A percentile compares a stretch with the other conserved stretches of the same genome.
phyloP scores from a whole-genome alignment of 2,113 vertebrate species.

The Gadus macrocephalus region DNA sequence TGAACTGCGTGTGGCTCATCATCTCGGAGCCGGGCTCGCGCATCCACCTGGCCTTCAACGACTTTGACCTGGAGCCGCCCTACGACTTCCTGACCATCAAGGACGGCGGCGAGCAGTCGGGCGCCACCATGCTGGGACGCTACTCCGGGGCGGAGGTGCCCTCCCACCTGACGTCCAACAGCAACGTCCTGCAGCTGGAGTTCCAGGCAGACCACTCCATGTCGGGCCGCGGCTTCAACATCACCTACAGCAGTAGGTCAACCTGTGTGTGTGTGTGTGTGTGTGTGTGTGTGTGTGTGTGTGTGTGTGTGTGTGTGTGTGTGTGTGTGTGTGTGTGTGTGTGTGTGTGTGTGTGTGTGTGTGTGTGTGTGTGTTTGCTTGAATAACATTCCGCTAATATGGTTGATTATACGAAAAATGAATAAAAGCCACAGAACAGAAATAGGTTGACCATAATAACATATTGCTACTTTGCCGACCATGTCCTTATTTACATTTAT shows the following conservation, averaged over 20 bases:
- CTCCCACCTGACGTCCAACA: constrained; percentile 90
- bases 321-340: too few species aligned
- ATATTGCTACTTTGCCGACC: too few species aligned
- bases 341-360: too few species aligned
- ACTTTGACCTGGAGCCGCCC: constrained; percentile 95
- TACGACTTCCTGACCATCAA: constrained; percentile 97
- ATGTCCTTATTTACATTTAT: too few species aligned
- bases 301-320: too few species aligned
- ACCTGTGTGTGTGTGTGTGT: too few species aligned
- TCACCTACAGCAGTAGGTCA: constrained; percentile 93
- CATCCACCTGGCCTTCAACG: constrained; percentile 94
- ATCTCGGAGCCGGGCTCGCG: constrained; percentile 90
- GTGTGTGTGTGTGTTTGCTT: too few species aligned
- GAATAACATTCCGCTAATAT: too few species aligned
- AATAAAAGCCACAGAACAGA: too few species aligned
- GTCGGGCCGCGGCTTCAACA: constrained; percentile 96
- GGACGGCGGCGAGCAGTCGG: constrained; percentile 87
- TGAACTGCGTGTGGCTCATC: constrained; percentile 97
- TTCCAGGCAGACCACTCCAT: constrained; percentile 98
- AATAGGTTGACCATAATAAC: too few species aligned
- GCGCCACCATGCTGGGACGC: constrained; percentile 85
- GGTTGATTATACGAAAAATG: too few species aligned
- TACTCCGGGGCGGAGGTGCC: constrained; percentile 95
- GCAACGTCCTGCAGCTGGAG: constrained; percentile 88
- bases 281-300: too few species aligned